A percentile compares a stretch with the other conserved stretches of the same genome.
Evolutionary conservation across 2,888 invertebrate species (phyloP).

Genomic region (Rutpela maculata): DNA sequence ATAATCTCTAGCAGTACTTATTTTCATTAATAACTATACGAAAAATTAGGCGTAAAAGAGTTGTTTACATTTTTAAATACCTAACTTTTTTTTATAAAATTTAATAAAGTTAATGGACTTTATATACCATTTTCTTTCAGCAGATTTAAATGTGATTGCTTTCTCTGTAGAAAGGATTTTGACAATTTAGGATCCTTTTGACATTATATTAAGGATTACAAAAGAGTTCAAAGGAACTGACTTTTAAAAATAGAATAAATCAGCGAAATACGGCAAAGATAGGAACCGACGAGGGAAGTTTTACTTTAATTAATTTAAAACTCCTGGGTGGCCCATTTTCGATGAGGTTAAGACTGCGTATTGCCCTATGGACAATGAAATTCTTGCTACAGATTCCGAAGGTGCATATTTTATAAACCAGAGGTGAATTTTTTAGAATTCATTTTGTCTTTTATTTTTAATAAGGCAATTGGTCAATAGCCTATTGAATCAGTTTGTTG

Average conservation of each 20-base stretch:
- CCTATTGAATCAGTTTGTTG: too few species aligned
- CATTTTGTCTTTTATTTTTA: too few species aligned
- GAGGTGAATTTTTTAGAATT: too few species aligned
- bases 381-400: neutral
- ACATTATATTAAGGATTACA: constrained; percentile 17
- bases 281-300: neutral
- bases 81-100: neutral
- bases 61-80: neutral
- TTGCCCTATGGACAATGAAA: neutral
- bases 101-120: neutral
- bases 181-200: constrained; percentile 17
- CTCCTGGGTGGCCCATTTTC: neutral
- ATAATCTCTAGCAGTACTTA: too few species aligned
- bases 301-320: constrained; percentile 22
- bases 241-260: constrained; percentile 7
- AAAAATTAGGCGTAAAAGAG: too few species aligned
- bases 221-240: constrained; percentile 21
- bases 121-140: neutral
- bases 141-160: constrained; percentile 14
- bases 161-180: neutral
- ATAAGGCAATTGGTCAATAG: too few species aligned
- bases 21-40: too few species aligned
- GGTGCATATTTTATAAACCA: neutral
- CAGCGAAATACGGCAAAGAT: neutral
- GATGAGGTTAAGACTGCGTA: neutral